Evolutionary conservation across 2,888 invertebrate species (phyloP), one percentile per base, ranked within the genome.

Genomic region (Suillia variegata): DNA sequence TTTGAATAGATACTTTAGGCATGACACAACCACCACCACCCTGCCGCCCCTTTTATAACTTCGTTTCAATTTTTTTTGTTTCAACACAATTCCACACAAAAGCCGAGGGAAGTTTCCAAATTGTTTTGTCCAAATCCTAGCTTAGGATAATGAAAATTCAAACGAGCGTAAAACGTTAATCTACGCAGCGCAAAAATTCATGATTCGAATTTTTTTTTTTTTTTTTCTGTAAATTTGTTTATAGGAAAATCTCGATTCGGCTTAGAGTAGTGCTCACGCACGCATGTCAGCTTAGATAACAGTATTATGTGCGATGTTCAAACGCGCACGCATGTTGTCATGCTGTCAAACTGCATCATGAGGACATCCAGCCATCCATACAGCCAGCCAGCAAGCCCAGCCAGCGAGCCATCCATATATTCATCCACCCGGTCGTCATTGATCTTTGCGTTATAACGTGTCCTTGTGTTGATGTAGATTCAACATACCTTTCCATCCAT

Each of bases 151-250:
- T 76, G 67, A 73, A 78, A 75, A 79, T 72, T 76, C 80, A 80
- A 79, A 71, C 80, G 80, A 79, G 78, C 80, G 76, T 80, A 73
- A 79, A 80, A 77, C 79, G 80, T 75, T 79, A 79, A 79, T 79
- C 80, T 63, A 64, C 63, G 49, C 20, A 64, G 67, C 73, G 60
- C 24, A 34, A 53, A 53, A 38, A 52, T 45, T 53, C 62, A 62
- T 58, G 63, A n/a, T n/a, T n/a, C 62, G 45, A 63, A 47, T 57
- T 56, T 61, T 56, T 47, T 34, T 57, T 21, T 24, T 50, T 18
- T 49, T 22, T 34, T 57, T 53, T 15, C 45, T 53, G 52, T 62
- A 67, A 70, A 74, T 73, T 69, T 69, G 67, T 71, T 74, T 73
- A 74, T 75, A 69, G 67, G 67, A 69, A 74, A 73, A 74, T 71